These are phyloP conservation scores for Pristis pectinata DNA, from an alignment of 2,797 vertebrate species.

Conservation along the genomic window DNA sequence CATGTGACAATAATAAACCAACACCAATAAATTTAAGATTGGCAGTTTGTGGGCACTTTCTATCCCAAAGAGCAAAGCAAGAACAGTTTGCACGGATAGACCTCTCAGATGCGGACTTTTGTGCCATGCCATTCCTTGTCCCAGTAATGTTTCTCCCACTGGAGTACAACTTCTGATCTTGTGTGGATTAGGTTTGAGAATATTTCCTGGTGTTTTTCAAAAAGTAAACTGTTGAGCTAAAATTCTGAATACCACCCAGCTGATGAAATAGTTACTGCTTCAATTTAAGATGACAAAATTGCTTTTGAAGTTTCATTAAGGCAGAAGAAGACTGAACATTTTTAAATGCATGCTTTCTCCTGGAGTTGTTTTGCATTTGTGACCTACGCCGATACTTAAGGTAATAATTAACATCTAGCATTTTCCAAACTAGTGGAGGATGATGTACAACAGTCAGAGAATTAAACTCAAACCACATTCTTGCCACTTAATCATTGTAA, in stretches of 20 bases:
- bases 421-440: not conserved
- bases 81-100: not conserved
- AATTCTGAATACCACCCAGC: not conserved
- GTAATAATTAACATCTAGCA: not conserved
- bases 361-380: not conserved
- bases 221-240: not conserved
- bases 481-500: too few species aligned
- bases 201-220: not conserved
- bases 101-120: not conserved
- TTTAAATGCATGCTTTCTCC: not conserved
- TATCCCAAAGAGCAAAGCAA: not conserved
- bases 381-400: not conserved
- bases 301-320: not conserved
- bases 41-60: too few species aligned
- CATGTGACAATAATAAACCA: too few species aligned
- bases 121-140: too few species aligned
- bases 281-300: not conserved
- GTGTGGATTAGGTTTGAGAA: not conserved
- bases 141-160: not conserved
- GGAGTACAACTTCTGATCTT: not conserved
- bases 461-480: too few species aligned
- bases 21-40: too few species aligned
- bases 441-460: too few species aligned
- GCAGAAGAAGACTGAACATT: not conserved
- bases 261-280: not conserved